phyloP scores from a whole-genome alignment of 1,140 invertebrate species.

The Megalopta genalis region DNA sequence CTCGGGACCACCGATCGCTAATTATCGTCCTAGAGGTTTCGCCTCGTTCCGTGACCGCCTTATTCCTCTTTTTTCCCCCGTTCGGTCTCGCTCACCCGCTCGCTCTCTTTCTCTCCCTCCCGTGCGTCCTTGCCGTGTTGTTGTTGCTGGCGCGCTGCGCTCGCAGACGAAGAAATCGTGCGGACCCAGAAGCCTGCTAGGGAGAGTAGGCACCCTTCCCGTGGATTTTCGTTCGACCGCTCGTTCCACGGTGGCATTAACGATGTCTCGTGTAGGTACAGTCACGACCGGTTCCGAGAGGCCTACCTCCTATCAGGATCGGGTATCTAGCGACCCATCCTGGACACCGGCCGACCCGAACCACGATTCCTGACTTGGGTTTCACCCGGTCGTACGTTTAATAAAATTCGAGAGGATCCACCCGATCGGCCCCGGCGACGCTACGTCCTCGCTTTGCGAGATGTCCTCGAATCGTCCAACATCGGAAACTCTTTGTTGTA shows the following conservation, averaged over 20 bases:
- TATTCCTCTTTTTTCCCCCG: neutral
- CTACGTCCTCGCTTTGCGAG: no score
- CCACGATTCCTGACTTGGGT: slow-evolving; percentile 30
- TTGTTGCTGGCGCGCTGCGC: neutral
- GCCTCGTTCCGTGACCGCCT: slow-evolving; percentile 49
- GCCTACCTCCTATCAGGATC: slow-evolving; percentile 61
- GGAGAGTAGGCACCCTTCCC: slow-evolving; percentile 22
- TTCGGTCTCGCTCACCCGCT: no score
- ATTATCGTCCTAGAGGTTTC: slow-evolving; percentile 69
- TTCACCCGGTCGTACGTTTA: slow-evolving; percentile 13
- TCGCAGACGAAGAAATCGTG: slow-evolving; percentile 42
- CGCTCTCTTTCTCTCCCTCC: no score
- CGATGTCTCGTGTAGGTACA: slow-evolving; percentile 62
- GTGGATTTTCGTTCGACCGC: slow-evolving; percentile 51
- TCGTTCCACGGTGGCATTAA: slow-evolving; percentile 62
- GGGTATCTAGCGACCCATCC: slow-evolving; percentile 42
- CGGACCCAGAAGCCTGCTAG: slow-evolving; percentile 7
- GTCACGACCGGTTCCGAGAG: slow-evolving; percentile 64
- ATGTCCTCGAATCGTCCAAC: no score
- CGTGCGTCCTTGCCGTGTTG: no score
- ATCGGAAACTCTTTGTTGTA: no score
- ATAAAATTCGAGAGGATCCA: no score
- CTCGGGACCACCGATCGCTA: slow-evolving; percentile 66
- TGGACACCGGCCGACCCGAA: slow-evolving; percentile 30
- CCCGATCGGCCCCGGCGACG: no score